A percentile compares a stretch with the other conserved stretches of the same genome.
These are phyloP conservation scores for Hypotaenidia okinawae DNA, from an alignment of 2,797 vertebrate genomes.

Conservation along the genomic window DNA sequence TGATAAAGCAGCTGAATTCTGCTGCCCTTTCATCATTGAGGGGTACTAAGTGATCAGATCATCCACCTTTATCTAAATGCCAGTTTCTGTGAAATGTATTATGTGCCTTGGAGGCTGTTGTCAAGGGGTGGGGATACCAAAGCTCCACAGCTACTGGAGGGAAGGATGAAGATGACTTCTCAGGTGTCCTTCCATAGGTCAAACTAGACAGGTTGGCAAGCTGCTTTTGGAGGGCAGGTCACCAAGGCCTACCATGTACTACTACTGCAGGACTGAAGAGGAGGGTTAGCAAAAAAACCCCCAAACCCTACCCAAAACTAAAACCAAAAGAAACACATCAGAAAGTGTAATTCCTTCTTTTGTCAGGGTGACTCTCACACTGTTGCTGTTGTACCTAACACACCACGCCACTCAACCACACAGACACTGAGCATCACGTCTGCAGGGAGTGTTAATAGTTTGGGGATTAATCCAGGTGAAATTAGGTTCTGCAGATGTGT, in stretches of 20 bases:
- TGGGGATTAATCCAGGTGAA: background rate
- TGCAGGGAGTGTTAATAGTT: background rate
- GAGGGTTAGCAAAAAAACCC: background rate
- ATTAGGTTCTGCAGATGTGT: background rate
- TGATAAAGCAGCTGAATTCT: background rate
- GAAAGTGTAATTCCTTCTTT: background rate
- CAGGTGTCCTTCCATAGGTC: background rate
- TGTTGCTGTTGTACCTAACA: background rate
- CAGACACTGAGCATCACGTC: background rate
- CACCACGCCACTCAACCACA: background rate
- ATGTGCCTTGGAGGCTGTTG: background rate
- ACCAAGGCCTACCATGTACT: background rate
- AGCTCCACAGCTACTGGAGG: background rate
- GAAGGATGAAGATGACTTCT: background rate
- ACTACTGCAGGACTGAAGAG: background rate
- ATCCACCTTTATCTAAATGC: background rate
- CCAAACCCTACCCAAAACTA: no score
- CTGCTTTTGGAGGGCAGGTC: background rate
- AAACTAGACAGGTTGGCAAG: background rate
- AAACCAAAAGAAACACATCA: background rate
- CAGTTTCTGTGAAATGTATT: background rate
- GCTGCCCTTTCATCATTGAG: fast-evolving
- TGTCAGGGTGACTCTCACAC: background rate
- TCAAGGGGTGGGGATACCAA: background rate
- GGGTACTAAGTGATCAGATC: background rate